These are phyloP conservation scores for Ammospiza nelsoni DNA, from an alignment of 2,113 vertebrate species.

Conservation along the genomic window DNA sequence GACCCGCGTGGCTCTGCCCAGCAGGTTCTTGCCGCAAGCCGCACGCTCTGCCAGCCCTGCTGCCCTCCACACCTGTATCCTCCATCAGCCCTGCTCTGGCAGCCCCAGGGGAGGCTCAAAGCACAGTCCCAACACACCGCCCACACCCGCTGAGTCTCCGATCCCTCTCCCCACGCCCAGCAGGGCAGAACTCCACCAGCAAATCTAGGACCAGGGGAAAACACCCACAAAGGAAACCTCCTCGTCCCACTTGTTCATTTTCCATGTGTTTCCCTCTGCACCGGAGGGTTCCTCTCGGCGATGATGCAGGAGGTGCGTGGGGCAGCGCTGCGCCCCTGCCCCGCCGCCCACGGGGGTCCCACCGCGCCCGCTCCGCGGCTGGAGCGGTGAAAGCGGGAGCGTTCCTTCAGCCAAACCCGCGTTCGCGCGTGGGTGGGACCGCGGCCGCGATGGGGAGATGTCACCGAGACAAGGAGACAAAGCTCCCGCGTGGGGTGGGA, in stretches of 20 bases:
- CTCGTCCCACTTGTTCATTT: background rate
- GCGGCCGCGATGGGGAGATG: background rate
- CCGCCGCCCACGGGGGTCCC: background rate
- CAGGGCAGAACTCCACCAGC: background rate
- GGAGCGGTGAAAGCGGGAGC: background rate
- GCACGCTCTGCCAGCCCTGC: background rate
- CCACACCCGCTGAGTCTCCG: background rate
- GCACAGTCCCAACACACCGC: background rate
- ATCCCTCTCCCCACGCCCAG: background rate
- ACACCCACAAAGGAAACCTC: background rate
- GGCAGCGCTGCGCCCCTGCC: background rate
- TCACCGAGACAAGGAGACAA: background rate
- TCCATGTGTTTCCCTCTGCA: background rate
- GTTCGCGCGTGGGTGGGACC: background rate
- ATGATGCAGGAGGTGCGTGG: background rate
- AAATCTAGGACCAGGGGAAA: background rate
- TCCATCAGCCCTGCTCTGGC: background rate
- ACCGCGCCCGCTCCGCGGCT: background rate
- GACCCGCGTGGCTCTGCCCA: background rate
- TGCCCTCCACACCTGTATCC: accelerated
- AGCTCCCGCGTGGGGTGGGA: background rate
- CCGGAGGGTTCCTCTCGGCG: background rate
- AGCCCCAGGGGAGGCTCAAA: background rate
- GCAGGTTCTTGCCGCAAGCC: background rate
- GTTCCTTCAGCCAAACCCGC: background rate